phyloP scores from a whole-genome alignment of 2,113 vertebrate genomes.

The Tragelaphus imberbis region DNA sequence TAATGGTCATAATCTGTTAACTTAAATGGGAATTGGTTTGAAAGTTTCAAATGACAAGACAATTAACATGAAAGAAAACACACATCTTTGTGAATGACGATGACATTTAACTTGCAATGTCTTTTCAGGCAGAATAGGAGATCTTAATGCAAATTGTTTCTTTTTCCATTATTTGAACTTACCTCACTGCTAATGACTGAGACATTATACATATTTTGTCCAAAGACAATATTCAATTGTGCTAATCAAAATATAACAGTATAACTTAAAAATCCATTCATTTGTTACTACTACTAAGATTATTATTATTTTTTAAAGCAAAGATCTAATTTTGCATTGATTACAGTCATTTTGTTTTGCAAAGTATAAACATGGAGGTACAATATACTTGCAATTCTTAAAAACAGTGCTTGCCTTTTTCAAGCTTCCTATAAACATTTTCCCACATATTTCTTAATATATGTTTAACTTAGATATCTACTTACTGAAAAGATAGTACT shows the following conservation, averaged over 20 bases:
- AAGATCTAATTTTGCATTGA: neutral
- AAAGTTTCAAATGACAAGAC: neutral
- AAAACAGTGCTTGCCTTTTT: neutral
- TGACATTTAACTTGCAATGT: neutral
- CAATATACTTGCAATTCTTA: neutral
- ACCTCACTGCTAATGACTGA: neutral
- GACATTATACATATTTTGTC: neutral
- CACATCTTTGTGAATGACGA: neutral
- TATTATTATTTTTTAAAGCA: neutral
- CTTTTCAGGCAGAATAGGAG: neutral
- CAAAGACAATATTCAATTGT: neutral
- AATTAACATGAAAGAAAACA: neutral
- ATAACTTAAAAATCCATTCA: neutral
- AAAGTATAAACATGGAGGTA: neutral
- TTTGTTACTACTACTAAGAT: neutral
- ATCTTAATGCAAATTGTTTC: neutral
- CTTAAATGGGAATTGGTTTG: neutral
- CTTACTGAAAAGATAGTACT: neutral
- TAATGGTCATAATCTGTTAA: neutral
- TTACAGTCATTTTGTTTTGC: neutral
- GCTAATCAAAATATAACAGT: neutral
- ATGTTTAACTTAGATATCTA: neutral
- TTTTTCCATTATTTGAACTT: neutral
- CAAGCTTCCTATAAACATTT: neutral
- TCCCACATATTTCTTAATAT: neutral